Base-by-base conservation (phyloP, 2,113 vertebrate genomes). In the Etheostoma spectabile region DNA sequence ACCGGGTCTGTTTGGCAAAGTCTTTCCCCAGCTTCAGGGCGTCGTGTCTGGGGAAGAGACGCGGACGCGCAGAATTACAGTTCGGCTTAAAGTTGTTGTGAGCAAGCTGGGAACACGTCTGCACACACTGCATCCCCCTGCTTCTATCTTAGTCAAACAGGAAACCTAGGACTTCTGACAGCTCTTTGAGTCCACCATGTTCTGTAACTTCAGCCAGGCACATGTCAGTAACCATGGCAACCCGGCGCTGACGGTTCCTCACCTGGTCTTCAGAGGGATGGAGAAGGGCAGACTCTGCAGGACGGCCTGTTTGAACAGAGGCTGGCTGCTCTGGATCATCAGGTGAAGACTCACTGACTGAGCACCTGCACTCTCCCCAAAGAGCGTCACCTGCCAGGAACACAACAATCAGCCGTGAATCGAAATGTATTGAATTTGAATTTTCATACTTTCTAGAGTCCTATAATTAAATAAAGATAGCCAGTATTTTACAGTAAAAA, bases 321-420 rank as follows among this genome's bases (percentile, higher is more conserved):
- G 84, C 60, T 86, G 62, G 30, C 95, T 96, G 94, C 89, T 94
- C 74, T 91, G 79, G 49, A 94, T 91, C 93, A 94, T 96, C 82
- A 96, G 85, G 83, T 96, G 95, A 19, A 96, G 88, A 82, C 91
- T 85, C 56, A 95, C 94, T 0, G 95, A 95, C 89, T 96, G 95
- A 71, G 94, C 94, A 11, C 95, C 95, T 3, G 95, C 94, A 22
- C 95, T 96, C 79, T 96, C 95, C 11, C 95, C 95, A 71, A 96
- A 94, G 67, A 96, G 57, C 2, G 95, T 96, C 61, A 96, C 95
- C 95, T 96, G 85, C 49, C 8, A 45, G 61, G 48, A 33, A 63
- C 38, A 42, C 38, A 27, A 35, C 5, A 62, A 3, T 30, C 30
- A 27, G 27, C 27, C 27, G 27, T 27, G 27, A 27, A 27, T 3